Conservation (phyloP, 2,113 vertebrate species). For the Agapornis roseicollis region DNA sequence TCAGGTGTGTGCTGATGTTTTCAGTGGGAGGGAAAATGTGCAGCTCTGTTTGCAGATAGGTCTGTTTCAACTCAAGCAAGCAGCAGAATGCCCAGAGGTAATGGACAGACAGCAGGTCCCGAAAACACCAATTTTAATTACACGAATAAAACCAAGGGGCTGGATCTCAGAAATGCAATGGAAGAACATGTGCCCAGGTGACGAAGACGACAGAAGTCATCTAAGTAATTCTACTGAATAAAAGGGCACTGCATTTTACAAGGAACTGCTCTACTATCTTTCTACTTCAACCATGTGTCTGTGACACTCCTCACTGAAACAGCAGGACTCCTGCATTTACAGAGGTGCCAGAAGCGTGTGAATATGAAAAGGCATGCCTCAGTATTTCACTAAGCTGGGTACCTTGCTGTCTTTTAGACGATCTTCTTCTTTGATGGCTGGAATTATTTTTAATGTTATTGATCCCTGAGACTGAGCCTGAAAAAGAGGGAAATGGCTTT, state of each 20-base stretch:
- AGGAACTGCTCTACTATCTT: neutral
- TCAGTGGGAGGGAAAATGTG: neutral
- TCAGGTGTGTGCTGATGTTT: fast-evolving
- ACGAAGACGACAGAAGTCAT: neutral
- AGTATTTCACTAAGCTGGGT: neutral
- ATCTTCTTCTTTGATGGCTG: conserved; percentile 89
- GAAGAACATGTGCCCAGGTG: neutral
- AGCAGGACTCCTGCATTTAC: neutral
- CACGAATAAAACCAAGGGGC: neutral
- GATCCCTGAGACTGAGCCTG: conserved; percentile 95
- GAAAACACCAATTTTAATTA: neutral
- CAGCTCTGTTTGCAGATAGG: neutral
- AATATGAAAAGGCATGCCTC: fast-evolving
- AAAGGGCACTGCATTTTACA: neutral
- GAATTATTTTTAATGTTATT: conserved; percentile 94
- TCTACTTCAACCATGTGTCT: neutral
- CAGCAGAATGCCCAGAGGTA: neutral
- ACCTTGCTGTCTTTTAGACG: conserved; percentile 90
- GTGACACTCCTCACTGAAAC: neutral
- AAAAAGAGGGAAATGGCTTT: neutral
- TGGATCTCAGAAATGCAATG: neutral
- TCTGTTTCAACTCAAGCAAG: neutral
- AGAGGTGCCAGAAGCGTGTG: neutral
- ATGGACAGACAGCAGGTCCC: neutral
- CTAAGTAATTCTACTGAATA: neutral